Conservation (phyloP, 2,888 invertebrate species). For the Habroteleia sp. region DNA sequence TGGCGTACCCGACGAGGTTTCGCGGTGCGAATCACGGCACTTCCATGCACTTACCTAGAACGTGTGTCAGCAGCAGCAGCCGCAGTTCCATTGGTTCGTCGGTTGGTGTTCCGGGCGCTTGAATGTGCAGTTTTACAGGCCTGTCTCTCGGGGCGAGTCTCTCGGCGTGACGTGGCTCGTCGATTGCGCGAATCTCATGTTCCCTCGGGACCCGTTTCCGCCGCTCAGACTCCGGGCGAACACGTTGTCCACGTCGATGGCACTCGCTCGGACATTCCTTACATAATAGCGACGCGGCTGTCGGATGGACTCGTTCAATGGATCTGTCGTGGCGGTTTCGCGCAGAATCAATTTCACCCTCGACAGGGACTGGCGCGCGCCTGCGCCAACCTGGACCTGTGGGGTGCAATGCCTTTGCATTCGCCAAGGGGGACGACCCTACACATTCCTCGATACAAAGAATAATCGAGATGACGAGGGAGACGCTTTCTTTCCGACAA, state of each 20-base stretch:
- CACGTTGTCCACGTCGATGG: slow-evolving; percentile 15
- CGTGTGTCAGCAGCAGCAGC: slow-evolving; percentile 59
- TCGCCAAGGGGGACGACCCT: slow-evolving; percentile 56
- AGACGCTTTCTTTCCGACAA: slow-evolving; percentile 27
- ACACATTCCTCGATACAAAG: slow-evolving; percentile 58
- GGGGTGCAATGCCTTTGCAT: slow-evolving; percentile 62
- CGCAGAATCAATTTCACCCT: slow-evolving; percentile 65
- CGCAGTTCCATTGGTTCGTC: slow-evolving; percentile 59
- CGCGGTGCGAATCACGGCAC: no score
- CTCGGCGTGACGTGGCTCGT: slow-evolving; percentile 26
- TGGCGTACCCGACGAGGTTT: no score
- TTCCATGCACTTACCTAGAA: slow-evolving; percentile 49
- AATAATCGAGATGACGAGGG: slow-evolving; percentile 60
- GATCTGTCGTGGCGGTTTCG: slow-evolving; percentile 56
- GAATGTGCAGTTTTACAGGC: slow-evolving; percentile 23
- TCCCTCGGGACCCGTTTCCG: slow-evolving; percentile 17
- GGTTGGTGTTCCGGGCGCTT: slow-evolving; percentile 18
- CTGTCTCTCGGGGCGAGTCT: slow-evolving; percentile 37
- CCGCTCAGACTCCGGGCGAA: slow-evolving; percentile 5
- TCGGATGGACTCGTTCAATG: slow-evolving; percentile 63
- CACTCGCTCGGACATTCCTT: slow-evolving; percentile 50
- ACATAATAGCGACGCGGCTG: slow-evolving; percentile 58
- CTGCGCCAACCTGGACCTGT: slow-evolving; percentile 61
- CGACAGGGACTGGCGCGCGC: slow-evolving; percentile 44
- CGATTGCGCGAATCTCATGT: slow-evolving; percentile 45